Base-by-base conservation (phyloP, 2,888 invertebrate genomes). In the Frankliniella fusca region DNA sequence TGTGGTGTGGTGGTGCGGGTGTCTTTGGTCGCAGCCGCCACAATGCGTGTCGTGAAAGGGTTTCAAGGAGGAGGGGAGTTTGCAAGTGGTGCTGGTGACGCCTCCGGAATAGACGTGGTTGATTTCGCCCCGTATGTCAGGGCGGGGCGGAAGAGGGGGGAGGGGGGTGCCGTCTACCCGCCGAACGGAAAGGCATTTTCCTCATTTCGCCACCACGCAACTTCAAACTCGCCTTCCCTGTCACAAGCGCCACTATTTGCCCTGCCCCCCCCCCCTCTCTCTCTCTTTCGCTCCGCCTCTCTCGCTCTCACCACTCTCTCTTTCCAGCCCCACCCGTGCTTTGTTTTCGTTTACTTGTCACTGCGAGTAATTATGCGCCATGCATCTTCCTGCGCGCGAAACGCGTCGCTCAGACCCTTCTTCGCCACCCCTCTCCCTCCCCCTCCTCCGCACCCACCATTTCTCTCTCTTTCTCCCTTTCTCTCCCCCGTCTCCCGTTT, bases 301-400 rank as follows among this genome's bases (percentile, higher is more conserved):
- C 54, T 54, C 54, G 3, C 54, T 54, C 15, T 9, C 12, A 15
- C 12, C 54, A 2, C 20, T 18, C 61, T 7, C 61, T 18, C 20
- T n/a, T 15, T 61, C 18, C 61, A 11, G 61, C 61, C 61, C 61
- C 15, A 0, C 61, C n/a, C 61, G n/a, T 61, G 61, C 61, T 61
- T 61, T 61, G 61, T 61, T 61, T 61, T 61, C 61, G 61, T 61
- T 61, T 61, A 61, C 61, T 61, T 61, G 61, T 61, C 61, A 61
- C 61, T 61, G 61, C 61, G 20, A 61, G 61, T 61, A 61, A 61
- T 61, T 61, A 61, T 61, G 61, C 61, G 61, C 61, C 61, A 61
- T 61, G 61, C 61, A 61, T 61, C 61, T 61, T 61, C 15, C 38
- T 38, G 38, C 5, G 61, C 61, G 61, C 61, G 61, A 61, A 61